phyloP scores from a whole-genome alignment of 2,113 vertebrate species.

The Triplophysa tibetana region DNA sequence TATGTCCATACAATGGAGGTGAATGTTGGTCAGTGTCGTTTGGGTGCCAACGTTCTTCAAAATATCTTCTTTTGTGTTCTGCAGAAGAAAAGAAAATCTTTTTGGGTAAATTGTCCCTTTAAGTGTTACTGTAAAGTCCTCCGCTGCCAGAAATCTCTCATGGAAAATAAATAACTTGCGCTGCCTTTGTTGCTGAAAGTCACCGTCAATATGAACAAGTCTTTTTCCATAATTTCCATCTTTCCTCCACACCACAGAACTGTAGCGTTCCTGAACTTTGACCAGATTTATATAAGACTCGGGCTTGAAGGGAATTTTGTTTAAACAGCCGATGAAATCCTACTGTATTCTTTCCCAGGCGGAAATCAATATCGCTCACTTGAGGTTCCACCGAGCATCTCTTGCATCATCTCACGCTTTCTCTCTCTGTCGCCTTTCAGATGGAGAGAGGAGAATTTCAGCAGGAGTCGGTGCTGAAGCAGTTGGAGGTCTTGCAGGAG shows the following conservation, averaged over 20 bases:
- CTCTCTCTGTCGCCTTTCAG: slow-evolving; percentile 63
- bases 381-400: background rate
- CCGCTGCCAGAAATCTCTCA: too few species aligned
- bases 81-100: too few species aligned
- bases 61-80: too few species aligned
- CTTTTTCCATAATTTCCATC: background rate
- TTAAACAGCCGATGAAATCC: background rate
- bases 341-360: background rate
- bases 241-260: background rate
- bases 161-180: too few species aligned
- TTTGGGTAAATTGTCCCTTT: too few species aligned
- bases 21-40: too few species aligned
- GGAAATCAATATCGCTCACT: slow-evolving; percentile 20
- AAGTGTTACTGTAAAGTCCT: too few species aligned
- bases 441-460: slow-evolving; percentile 95
- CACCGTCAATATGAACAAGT: too few species aligned
- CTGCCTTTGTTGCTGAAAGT: too few species aligned
- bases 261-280: slow-evolving; percentile 27
- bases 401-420: slow-evolving; percentile 1
- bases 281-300: slow-evolving; percentile 10
- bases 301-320: slow-evolving; percentile 14
- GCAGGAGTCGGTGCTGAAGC: slow-evolving; percentile 95
- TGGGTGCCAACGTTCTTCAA: too few species aligned
- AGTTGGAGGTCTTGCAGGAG: slow-evolving; percentile 95
- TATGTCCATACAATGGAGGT: too few species aligned